Evolutionary conservation across 2,888 invertebrate species (phyloP).

Genomic region (Drosophila engyochracea): DNA sequence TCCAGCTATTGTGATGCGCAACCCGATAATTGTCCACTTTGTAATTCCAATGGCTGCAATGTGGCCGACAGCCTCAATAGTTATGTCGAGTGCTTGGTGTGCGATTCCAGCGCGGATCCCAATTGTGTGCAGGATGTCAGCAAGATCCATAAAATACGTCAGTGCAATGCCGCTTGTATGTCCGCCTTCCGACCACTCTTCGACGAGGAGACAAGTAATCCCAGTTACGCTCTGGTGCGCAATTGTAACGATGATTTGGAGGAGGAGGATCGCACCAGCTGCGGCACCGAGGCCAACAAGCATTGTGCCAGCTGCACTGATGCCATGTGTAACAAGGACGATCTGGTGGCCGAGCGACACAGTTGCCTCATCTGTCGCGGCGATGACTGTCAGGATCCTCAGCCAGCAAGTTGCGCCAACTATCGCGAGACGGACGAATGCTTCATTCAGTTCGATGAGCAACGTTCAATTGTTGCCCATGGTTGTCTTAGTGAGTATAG

Average conservation of each 20-base stretch:
- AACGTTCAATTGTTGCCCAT: constrained; percentile 50
- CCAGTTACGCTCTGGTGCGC: constrained; percentile 77
- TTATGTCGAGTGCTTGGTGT: constrained; percentile 78
- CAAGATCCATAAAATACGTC: constrained; percentile 57
- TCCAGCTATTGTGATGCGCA: constrained; percentile 66
- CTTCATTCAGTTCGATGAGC: constrained; percentile 76
- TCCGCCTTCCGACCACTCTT: constrained; percentile 74
- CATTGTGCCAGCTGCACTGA: constrained; percentile 68
- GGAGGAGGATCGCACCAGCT: constrained; percentile 66
- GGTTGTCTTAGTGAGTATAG: constrained; percentile 81
- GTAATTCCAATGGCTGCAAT: constrained; percentile 83
- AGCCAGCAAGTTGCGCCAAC: constrained; percentile 56
- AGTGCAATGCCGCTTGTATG: constrained; percentile 77
- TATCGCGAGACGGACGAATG: constrained; percentile 79
- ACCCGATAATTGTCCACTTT: constrained; percentile 72
- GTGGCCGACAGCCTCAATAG: constrained; percentile 60
- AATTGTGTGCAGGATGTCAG: constrained; percentile 60
- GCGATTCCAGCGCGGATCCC: constrained; percentile 68
- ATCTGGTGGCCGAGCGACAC: constrained; percentile 59
- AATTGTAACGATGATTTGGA: constrained; percentile 83
- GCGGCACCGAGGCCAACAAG: constrained; percentile 58
- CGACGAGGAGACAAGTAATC: constrained; percentile 62
- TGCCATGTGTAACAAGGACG: constrained; percentile 68
- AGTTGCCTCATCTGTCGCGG: constrained; percentile 76
- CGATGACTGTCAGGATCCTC: constrained; percentile 69